Percentiles rank a stretch among this genome's conserved stretches.
These are phyloP conservation scores for Gopherus evgoodei DNA, from an alignment of 2,113 vertebrate species.

Conservation along the genomic window DNA sequence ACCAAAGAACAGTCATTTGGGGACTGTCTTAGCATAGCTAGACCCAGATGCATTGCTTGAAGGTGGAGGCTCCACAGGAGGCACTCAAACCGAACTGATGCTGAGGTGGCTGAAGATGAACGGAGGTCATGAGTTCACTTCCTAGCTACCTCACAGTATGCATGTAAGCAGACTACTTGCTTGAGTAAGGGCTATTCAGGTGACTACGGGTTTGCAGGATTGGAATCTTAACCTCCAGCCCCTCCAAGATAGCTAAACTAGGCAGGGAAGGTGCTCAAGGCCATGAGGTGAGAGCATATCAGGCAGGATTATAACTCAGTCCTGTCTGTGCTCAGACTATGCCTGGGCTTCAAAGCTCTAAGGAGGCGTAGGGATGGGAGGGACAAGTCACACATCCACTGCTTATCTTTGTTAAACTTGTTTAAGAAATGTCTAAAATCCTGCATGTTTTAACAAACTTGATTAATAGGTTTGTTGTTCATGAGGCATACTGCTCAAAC, in stretches of 20 bases:
- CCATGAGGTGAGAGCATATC: not conserved
- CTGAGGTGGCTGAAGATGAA: not conserved
- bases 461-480: not conserved
- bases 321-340: not conserved
- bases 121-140: not conserved
- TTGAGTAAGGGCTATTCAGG: not conserved
- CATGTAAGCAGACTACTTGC: not conserved
- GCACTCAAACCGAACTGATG: not conserved
- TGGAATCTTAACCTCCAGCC: not conserved
- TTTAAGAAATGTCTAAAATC: not conserved
- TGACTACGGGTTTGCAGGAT: not conserved
- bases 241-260: not conserved
- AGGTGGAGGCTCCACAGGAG: not conserved
- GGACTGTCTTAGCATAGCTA: not conserved
- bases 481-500: not conserved
- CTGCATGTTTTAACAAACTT: not conserved
- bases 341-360: not conserved
- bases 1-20: not conserved
- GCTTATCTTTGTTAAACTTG: not conserved
- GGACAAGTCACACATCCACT: not conserved
- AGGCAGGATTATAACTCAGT: not conserved
- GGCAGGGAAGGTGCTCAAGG: not conserved
- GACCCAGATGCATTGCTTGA: fast-evolving
- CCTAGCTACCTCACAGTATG: not conserved
- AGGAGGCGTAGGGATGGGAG: not conserved